Percentiles rank a stretch among this genome's conserved stretches.
Conservation (phyloP, 1,140 invertebrate genomes). For the Drosophila littoralis region DNA sequence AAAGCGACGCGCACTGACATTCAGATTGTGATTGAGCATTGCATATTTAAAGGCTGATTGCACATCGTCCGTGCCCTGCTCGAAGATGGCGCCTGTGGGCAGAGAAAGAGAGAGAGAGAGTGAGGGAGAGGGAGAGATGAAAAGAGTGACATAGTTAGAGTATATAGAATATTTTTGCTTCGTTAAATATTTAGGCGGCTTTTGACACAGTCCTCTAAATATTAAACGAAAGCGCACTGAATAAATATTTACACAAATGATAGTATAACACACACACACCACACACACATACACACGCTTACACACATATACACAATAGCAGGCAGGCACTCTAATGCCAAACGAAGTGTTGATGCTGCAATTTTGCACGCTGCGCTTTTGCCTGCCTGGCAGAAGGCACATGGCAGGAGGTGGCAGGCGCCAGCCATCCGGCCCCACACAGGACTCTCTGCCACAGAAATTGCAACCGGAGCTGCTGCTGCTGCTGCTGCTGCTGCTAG, state of each 20-base stretch:
- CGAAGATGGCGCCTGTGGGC: slow-evolving; percentile 92
- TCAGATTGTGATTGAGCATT: slow-evolving; percentile 92
- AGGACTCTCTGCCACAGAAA: slow-evolving; percentile 17
- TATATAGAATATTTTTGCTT: slow-evolving; percentile 71
- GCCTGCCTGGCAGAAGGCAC: slow-evolving; percentile 38
- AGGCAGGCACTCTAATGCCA: slow-evolving; percentile 56
- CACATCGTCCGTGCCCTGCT: slow-evolving; percentile 94
- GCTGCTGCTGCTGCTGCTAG: neutral
- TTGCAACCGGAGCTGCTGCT: slow-evolving; percentile 17
- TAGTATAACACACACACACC: slow-evolving; percentile 55
- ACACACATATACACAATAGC: slow-evolving; percentile 11
- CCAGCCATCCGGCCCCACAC: slow-evolving; percentile 13
- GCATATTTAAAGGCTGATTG: slow-evolving; percentile 95
- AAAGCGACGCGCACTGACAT: slow-evolving; percentile 89
- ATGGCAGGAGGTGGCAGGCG: slow-evolving; percentile 1
- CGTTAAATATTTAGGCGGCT: slow-evolving; percentile 81
- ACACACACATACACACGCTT: slow-evolving; percentile 8
- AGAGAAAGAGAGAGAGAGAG: neutral
- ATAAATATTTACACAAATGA: slow-evolving; percentile 82
- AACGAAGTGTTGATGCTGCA: slow-evolving; percentile 81
- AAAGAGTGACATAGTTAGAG: slow-evolving; percentile 18
- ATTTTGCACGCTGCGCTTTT: slow-evolving; percentile 74
- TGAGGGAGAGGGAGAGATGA: slow-evolving; percentile 11
- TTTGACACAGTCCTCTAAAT: slow-evolving; percentile 78
- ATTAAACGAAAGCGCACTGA: slow-evolving; percentile 77